Evolutionary conservation across 2,113 vertebrate species (phyloP), one percentile per base, ranked within the genome.

Genomic region (Scartelaos histophorus): DNA sequence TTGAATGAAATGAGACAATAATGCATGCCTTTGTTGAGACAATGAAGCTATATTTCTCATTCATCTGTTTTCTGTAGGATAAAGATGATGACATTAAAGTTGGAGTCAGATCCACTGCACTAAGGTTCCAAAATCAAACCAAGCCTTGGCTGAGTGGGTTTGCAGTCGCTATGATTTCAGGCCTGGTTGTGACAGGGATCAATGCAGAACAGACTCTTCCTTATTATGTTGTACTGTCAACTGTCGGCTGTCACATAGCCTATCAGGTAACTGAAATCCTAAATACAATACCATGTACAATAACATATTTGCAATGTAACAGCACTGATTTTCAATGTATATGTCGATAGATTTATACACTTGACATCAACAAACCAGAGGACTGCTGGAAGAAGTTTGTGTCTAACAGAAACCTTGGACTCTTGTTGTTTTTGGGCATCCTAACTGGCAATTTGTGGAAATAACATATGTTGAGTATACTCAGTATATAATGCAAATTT

Each of bases 341-440:
- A 57, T 21, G 73, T 22, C 38, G 17, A 13, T 38, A 99, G 97
- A 95, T 99, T 77, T 95, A 95, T 79, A 93, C 93, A 7, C 73
- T 99, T 83, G 94, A 98, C 81, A 95, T 96, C 71, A 93, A 96
- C 84, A 95, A 91, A 73, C 92, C 96, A 13, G 95, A 96, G 71
- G 95, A 98, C 76, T 99, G 98, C 75, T 99, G 98, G 98, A 92
- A 95, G 80, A 97, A 96, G 72, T 99, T 99, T 83, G 86, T 89
- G 53, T 97, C 97, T 2, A 99, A 98, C 88, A 94, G 95, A 83
- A 96, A 94, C 70, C 47, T 97, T 16, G 97, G 97, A 74, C 82
- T 98, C 54, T 81, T 98, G 22, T 65, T 99, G 57, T 95, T 98
- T 75, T 56, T 92, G 67, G 98, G 97, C 24, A 96, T 99, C 77